A percentile compares a stretch with the other conserved stretches of the same genome.
Conservation (phyloP, 1,140 invertebrate genomes). For the Dendroctonus ponderosae region DNA sequence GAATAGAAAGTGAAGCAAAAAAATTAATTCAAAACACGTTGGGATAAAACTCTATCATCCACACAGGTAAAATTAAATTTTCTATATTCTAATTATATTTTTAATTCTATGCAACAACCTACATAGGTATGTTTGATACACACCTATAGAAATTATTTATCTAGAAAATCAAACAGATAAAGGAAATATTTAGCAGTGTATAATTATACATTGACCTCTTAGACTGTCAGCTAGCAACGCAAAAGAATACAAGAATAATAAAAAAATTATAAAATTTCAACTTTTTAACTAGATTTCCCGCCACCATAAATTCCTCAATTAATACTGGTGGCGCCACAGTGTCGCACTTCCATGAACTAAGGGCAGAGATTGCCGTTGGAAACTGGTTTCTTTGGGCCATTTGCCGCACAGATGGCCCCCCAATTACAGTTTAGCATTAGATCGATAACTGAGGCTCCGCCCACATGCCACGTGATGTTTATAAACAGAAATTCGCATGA, state of each 20-base stretch:
- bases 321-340: slow-evolving; percentile 4
- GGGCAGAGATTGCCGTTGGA: slow-evolving; percentile 16
- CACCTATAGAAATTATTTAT: no score
- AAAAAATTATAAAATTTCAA: background rate
- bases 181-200: no score
- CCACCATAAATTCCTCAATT: background rate
- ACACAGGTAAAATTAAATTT: no score
- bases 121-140: no score
- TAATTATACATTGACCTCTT: no score
- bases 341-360: slow-evolving; percentile 16
- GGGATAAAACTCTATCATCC: no score
- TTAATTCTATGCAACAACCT: no score
- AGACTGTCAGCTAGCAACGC: no score
- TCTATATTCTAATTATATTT: no score
- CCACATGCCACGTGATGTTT: slow-evolving; percentile 29
- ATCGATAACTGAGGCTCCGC: slow-evolving; percentile 25
- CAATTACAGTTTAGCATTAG: slow-evolving; percentile 24
- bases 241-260: background rate
- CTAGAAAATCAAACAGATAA: no score
- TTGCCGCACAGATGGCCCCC: slow-evolving; percentile 29
- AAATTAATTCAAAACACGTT: no score
- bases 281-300: background rate
- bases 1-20: no score
- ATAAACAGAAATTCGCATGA: slow-evolving; percentile 22
- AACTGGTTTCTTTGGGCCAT: slow-evolving; percentile 22